These are phyloP conservation scores for Ceraclea dissimilis DNA, from an alignment of 2,888 invertebrate species.

Conservation along the genomic window DNA sequence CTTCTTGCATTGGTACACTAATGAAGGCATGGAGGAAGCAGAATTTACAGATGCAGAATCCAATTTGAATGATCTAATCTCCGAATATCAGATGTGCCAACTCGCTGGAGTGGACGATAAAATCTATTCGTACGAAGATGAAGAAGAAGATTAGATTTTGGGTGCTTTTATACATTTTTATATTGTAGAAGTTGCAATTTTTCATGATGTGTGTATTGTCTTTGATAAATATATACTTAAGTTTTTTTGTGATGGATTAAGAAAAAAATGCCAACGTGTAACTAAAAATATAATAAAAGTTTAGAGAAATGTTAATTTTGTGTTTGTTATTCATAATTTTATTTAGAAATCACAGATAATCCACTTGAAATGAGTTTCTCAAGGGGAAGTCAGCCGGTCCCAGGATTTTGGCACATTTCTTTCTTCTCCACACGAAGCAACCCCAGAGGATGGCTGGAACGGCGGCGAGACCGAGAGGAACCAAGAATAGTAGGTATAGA, in stretches of 20 bases:
- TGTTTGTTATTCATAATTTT: too few species aligned
- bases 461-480: conserved; percentile 19
- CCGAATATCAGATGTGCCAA: conserved; percentile 11
- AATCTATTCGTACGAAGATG: conserved; percentile 1
- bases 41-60: conserved; percentile 6
- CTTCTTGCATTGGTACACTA: conserved; percentile 10
- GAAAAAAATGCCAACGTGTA: background rate
- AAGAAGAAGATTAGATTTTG: conserved; percentile 1
- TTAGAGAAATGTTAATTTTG: too few species aligned
- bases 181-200: background rate
- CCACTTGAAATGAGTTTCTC: background rate
- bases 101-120: conserved; percentile 2
- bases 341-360: background rate
- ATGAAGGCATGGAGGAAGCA: conserved; percentile 6
- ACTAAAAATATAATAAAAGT: too few species aligned
- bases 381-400: background rate
- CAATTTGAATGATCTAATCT: conserved; percentile 7
- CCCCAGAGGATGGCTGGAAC: conserved; percentile 18
- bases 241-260: background rate
- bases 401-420: background rate
- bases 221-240: background rate
- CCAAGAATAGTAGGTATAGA: conserved; percentile 25
- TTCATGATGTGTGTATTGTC: background rate
- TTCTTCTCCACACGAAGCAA: conserved; percentile 17
- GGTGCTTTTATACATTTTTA: background rate